Percentiles rank a stretch among this genome's conserved stretches.
These are phyloP conservation scores for Panagrolaimus sp. DNA, from an alignment of 1,140 invertebrate genomes.

Conservation along the genomic window DNA sequence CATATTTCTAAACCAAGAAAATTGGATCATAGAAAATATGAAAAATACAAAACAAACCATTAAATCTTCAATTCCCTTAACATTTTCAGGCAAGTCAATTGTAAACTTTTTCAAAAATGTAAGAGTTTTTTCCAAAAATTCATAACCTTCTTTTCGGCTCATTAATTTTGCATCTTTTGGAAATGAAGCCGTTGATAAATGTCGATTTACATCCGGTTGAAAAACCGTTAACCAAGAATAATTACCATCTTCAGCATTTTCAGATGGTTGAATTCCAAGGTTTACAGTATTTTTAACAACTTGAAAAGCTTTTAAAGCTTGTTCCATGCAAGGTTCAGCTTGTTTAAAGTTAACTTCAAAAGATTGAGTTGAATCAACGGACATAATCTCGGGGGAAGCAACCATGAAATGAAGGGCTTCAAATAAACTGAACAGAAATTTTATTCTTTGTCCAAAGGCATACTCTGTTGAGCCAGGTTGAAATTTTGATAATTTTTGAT, in stretches of 20 bases:
- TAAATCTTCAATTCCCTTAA: slow-evolving; percentile 30
- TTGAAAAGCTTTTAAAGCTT: neutral
- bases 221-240: slow-evolving; percentile 70
- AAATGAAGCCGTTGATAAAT: slow-evolving; percentile 90
- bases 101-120: slow-evolving; percentile 53
- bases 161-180: slow-evolving; percentile 90
- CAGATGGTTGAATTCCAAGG: slow-evolving; percentile 26
- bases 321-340: neutral
- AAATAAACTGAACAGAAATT: neutral
- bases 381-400: neutral
- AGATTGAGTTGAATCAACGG: neutral
- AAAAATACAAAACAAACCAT: slow-evolving; percentile 29
- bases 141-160: slow-evolving; percentile 72
- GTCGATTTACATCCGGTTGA: slow-evolving; percentile 87
- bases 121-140: slow-evolving; percentile 77
- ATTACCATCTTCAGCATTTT: slow-evolving; percentile 10
- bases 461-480: neutral
- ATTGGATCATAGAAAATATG: slow-evolving; percentile 1
- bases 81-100: slow-evolving; percentile 31
- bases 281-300: slow-evolving; percentile 1
- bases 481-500: neutral
- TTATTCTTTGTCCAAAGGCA: neutral
- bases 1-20: slow-evolving; percentile 8
- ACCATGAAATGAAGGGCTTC: neutral
- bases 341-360: neutral